Conservation (phyloP, 2,888 invertebrate species). For the Pandemis corylana region DNA sequence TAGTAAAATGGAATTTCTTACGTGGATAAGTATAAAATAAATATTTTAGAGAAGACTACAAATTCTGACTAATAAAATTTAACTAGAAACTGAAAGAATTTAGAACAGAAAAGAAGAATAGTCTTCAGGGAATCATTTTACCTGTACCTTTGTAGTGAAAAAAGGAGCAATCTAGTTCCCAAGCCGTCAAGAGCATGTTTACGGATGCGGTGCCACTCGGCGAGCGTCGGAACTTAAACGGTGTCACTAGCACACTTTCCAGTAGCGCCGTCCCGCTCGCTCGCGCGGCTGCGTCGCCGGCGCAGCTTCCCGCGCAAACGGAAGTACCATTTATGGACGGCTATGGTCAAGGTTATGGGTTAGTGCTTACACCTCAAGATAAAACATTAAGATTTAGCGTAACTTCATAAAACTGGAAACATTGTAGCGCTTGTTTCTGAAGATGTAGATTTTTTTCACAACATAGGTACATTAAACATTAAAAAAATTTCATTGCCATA, state of each 20-base stretch:
- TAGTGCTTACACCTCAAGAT: background rate
- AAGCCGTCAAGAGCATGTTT: constrained; percentile 49
- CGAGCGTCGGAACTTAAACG: constrained; percentile 51
- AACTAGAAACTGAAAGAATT: background rate
- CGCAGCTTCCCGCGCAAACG: constrained; percentile 55
- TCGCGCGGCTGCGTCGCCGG: constrained; percentile 48
- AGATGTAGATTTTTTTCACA: background rate
- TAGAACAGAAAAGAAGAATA: background rate
- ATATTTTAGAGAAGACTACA: background rate
- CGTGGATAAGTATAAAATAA: no score
- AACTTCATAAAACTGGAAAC: background rate
- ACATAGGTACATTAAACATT: no score
- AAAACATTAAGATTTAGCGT: constrained; percentile 1
- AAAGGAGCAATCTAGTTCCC: constrained; percentile 37
- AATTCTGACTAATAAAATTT: background rate
- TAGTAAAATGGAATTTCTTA: no score
- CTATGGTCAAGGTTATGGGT: constrained; percentile 73
- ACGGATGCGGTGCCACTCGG: constrained; percentile 66
- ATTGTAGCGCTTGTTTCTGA: background rate
- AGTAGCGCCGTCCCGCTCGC: constrained; percentile 50
- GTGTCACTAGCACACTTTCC: constrained; percentile 75
- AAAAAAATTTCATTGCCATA: no score
- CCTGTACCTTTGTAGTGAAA: background rate
- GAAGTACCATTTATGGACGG: constrained; percentile 56
- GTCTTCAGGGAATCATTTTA: background rate